phyloP scores from a whole-genome alignment of 2,888 invertebrate genomes.

The Agapetus fuscipes region DNA sequence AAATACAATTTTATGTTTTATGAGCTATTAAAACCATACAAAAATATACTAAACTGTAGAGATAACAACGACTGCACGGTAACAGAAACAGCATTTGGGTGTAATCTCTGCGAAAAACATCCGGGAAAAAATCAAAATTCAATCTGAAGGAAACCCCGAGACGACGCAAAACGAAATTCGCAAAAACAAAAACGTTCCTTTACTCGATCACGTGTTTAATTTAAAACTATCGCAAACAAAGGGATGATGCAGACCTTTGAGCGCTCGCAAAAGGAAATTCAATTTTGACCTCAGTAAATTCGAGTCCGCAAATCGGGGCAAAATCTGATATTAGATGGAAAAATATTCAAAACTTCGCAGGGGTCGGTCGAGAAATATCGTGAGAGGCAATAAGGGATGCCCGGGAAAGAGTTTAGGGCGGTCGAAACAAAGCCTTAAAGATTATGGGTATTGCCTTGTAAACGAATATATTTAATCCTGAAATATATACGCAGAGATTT shows the following conservation, averaged over 20 bases:
- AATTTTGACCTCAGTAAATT: conserved; percentile 1
- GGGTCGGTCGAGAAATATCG: conserved; percentile 1
- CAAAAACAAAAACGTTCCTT: conserved; percentile 1
- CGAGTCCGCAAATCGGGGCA: not conserved
- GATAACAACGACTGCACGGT: too few relatives aligned
- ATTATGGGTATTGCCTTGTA: too few relatives aligned
- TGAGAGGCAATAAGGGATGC: conserved; percentile 3
- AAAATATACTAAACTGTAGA: too few relatives aligned
- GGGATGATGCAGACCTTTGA: not conserved
- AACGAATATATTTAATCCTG: too few relatives aligned
- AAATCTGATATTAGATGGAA: conserved; percentile 5
- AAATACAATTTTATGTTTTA: too few relatives aligned
- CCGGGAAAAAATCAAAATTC: too few relatives aligned
- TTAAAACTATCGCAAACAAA: conserved; percentile 7
- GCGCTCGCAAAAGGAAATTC: conserved; percentile 1
- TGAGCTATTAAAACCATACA: too few relatives aligned
- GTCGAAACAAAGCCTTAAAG: conserved; percentile 3
- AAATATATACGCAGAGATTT: too few relatives aligned
- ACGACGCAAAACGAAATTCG: too few relatives aligned
- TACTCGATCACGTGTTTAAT: conserved; percentile 6
- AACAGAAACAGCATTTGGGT: too few relatives aligned
- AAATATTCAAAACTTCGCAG: conserved; percentile 1
- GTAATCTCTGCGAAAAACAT: too few relatives aligned
- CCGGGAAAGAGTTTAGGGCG: conserved; percentile 2
- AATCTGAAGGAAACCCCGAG: too few relatives aligned